These are phyloP conservation scores for Armadillidium nasatum DNA, from an alignment of 1,140 invertebrate genomes.

Conservation along the genomic window DNA sequence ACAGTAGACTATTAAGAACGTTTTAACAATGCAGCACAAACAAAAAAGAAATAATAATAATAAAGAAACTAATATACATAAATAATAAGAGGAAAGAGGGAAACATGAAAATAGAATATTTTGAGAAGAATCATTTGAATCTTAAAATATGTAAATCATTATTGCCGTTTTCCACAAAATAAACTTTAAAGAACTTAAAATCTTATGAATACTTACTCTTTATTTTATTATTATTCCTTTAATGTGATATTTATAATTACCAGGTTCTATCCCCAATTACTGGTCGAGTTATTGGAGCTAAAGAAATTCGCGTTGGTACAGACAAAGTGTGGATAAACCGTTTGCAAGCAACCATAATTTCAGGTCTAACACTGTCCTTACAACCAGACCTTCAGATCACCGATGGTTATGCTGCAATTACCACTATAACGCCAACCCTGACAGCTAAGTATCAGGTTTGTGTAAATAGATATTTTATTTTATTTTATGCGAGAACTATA, in stretches of 20 bases:
- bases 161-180: too few relatives aligned
- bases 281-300: constrained; percentile 81
- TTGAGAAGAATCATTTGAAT: too few relatives aligned
- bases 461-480: too few relatives aligned
- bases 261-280: constrained; percentile 84
- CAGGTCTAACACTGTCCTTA: constrained; percentile 82
- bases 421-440: constrained; percentile 73
- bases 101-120: too few relatives aligned
- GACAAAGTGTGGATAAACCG: constrained; percentile 81
- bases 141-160: too few relatives aligned
- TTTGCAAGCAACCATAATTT: constrained; percentile 79
- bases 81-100: too few relatives aligned
- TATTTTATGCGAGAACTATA: too few relatives aligned
- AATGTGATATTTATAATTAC: constrained; percentile 28
- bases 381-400: constrained; percentile 67
- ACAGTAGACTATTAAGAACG: too few relatives aligned
- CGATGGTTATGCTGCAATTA: constrained; percentile 83
- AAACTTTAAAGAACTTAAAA: too few relatives aligned
- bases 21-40: too few relatives aligned
- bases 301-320: constrained; percentile 82
- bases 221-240: not conserved
- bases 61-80: too few relatives aligned
- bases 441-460: constrained; percentile 89
- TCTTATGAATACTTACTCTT: not conserved
- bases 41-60: too few relatives aligned